phyloP scores from a whole-genome alignment of 2,888 invertebrate species.

The Anoplius nigerrimus region DNA sequence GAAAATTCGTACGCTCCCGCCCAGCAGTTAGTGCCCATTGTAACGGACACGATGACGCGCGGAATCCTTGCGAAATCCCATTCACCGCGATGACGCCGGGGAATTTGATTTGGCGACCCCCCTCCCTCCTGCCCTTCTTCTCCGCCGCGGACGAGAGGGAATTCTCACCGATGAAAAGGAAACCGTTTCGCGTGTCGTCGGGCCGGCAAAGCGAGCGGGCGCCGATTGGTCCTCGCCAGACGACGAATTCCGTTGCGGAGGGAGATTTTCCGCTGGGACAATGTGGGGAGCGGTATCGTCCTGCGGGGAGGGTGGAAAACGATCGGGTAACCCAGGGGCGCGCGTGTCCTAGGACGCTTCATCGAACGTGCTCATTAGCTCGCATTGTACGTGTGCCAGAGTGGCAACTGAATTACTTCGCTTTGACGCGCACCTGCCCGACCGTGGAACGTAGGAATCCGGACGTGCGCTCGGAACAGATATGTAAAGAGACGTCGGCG shows the following conservation, averaged over 20 bases:
- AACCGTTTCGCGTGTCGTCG: too few relatives aligned
- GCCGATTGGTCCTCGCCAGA: background rate
- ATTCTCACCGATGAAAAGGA: too few relatives aligned
- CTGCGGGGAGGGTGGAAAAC: constrained; percentile 28
- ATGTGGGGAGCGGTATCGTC: background rate
- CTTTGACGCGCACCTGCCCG: constrained; percentile 47
- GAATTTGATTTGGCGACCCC: too few relatives aligned
- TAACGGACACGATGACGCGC: too few relatives aligned
- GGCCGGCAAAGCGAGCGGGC: background rate
- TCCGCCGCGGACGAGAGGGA: too few relatives aligned
- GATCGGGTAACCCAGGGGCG: constrained; percentile 33
- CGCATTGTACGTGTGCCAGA: constrained; percentile 41
- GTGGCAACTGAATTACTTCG: constrained; percentile 49
- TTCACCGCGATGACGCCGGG: too few relatives aligned
- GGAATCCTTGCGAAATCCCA: too few relatives aligned
- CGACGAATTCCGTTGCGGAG: background rate
- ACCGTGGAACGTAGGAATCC: background rate
- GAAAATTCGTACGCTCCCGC: too few relatives aligned
- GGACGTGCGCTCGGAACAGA: background rate
- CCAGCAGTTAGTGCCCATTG: too few relatives aligned
- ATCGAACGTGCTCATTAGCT: constrained; percentile 46
- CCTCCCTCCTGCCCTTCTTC: too few relatives aligned
- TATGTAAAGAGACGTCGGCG: too few relatives aligned
- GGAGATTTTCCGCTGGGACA: too few relatives aligned
- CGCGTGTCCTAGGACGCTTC: constrained; percentile 31